phyloP scores from a whole-genome alignment of 2,797 vertebrate species.

The Channa striata region DNA sequence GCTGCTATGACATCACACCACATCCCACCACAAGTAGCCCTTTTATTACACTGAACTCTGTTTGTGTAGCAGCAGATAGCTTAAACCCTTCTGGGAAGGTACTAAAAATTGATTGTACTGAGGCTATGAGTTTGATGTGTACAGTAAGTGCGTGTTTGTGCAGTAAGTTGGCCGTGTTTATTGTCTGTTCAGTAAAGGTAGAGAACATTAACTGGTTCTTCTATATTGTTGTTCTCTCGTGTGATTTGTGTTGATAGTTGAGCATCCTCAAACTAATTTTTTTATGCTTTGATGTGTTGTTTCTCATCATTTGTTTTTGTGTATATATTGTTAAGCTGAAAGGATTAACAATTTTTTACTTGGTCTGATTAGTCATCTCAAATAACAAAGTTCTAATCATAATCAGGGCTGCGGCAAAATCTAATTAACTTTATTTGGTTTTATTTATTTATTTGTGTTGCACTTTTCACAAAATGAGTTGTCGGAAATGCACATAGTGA shows the following conservation, averaged over 20 bases:
- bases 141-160: slow-evolving; percentile 32
- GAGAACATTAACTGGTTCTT: slow-evolving; percentile 32
- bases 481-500: background rate
- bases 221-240: slow-evolving; percentile 8
- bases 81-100: slow-evolving; percentile 46
- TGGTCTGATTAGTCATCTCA: no score
- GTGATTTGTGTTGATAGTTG: background rate
- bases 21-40: slow-evolving; percentile 71
- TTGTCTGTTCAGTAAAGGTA: slow-evolving; percentile 24
- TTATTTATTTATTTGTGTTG: background rate
- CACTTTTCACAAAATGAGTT: no score
- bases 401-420: background rate
- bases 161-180: slow-evolving; percentile 26
- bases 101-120: slow-evolving; percentile 60
- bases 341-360: no score
- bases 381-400: background rate
- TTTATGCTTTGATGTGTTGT: no score
- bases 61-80: slow-evolving; percentile 58
- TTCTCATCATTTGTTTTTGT: no score
- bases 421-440: background rate
- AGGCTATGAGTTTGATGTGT: slow-evolving; percentile 43
- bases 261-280: no score
- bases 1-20: slow-evolving; percentile 76
- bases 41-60: slow-evolving; percentile 66
- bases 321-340: no score